phyloP scores from a whole-genome alignment of 35 echinoderm and acorn worm genomes.

The Ophioderma brevispina region DNA sequence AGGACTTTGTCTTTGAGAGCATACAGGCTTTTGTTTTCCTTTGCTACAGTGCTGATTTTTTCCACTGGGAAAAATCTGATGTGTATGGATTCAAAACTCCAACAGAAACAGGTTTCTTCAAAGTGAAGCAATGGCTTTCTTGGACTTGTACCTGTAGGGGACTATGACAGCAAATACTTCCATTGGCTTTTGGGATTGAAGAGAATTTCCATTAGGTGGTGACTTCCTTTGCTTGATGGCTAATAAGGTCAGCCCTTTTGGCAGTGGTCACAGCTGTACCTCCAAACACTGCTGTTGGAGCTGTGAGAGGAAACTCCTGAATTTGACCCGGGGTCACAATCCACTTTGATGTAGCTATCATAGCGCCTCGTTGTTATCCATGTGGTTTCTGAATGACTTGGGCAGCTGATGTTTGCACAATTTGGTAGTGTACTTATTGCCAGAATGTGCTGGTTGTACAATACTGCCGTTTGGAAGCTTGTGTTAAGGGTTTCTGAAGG shows the following conservation, averaged over 20 bases:
- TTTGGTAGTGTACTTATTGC: neutral
- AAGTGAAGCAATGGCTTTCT: slow-evolving; percentile 1
- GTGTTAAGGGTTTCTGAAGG: neutral
- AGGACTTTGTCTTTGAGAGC: slow-evolving; percentile 11
- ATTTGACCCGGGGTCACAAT: neutral
- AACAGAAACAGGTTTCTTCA: slow-evolving; percentile 6
- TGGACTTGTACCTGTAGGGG: slow-evolving; percentile 15
- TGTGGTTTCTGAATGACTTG: neutral
- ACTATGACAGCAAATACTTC: slow-evolving; percentile 1
- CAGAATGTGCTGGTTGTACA: neutral
- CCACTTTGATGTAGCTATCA: neutral
- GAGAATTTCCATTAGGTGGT: neutral
- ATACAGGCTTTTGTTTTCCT: too few relatives aligned
- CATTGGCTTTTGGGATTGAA: neutral
- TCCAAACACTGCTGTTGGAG: neutral
- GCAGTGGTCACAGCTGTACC: neutral
- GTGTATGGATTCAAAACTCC: neutral
- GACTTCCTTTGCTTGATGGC: neutral
- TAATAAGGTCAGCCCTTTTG: neutral
- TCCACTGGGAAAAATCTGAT: neutral
- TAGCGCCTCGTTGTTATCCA: neutral
- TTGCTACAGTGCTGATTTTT: slow-evolving; percentile 8
- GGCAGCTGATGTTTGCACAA: neutral
- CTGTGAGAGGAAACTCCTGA: neutral
- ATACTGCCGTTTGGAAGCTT: neutral